phyloP scores from a whole-genome alignment of 2,113 vertebrate species.

The Pterocles gutturalis region DNA sequence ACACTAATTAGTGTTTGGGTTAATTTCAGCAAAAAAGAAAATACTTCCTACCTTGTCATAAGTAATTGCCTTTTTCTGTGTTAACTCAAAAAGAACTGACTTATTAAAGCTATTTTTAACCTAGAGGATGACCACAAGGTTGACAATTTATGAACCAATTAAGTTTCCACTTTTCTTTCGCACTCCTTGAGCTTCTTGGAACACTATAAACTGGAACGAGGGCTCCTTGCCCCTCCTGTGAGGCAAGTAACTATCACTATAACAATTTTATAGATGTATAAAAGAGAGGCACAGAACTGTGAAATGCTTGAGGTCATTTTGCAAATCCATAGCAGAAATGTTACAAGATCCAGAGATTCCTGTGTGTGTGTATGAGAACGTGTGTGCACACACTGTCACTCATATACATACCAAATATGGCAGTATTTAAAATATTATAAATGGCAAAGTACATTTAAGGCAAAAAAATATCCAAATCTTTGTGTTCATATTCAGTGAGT shows the following conservation, averaged over 20 bases:
- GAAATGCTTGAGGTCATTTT: background rate
- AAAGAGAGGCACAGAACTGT: background rate
- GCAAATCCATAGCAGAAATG: background rate
- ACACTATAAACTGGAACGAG: background rate
- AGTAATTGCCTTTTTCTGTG: constrained; percentile 30
- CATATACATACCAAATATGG: background rate
- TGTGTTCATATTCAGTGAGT: background rate
- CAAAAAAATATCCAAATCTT: background rate
- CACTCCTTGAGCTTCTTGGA: background rate
- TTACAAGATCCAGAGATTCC: background rate
- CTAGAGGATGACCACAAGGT: background rate
- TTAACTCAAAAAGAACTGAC: background rate
- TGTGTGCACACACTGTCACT: background rate
- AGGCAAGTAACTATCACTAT: background rate
- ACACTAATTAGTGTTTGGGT: constrained; percentile 11
- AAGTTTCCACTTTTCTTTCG: constrained; percentile 7
- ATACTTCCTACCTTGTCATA: constrained; percentile 1
- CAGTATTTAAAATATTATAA: background rate
- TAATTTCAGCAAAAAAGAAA: background rate
- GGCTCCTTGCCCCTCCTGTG: background rate
- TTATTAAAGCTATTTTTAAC: constrained; percentile 36
- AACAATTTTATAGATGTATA: background rate
- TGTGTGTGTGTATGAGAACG: background rate
- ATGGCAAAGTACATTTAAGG: background rate
- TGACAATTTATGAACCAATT: constrained; percentile 49